Evolutionary conservation across 53 echinoderm and acorn worm genomes (phyloP).

Genomic region (Echinarachnius parma): DNA sequence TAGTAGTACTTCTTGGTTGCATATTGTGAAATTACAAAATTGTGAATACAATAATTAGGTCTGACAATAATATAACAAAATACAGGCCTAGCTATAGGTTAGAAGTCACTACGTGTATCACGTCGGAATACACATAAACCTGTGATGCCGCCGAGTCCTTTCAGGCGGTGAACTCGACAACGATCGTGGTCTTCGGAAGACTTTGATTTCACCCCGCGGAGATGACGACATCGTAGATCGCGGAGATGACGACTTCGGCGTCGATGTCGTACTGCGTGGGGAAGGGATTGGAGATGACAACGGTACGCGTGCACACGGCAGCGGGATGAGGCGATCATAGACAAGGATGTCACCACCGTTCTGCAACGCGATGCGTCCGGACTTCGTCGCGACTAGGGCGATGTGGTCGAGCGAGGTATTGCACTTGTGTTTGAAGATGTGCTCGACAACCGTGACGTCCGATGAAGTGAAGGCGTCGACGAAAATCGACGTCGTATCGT

Average conservation of each 20-base stretch:
- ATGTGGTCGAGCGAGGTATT: slow-evolving; percentile 16
- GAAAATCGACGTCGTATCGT: slow-evolving; percentile 10
- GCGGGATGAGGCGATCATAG: slow-evolving; percentile 36
- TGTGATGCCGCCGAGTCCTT: too few relatives aligned
- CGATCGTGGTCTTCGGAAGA: too few relatives aligned
- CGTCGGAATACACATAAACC: slow-evolving; percentile 41
- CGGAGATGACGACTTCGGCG: slow-evolving; percentile 19
- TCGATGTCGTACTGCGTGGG: neutral
- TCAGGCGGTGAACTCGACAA: too few relatives aligned
- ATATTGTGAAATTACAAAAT: too few relatives aligned
- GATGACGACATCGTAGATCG: too few relatives aligned
- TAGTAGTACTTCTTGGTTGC: too few relatives aligned
- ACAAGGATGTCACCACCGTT: slow-evolving; percentile 17
- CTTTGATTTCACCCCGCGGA: too few relatives aligned
- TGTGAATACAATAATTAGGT: too few relatives aligned
- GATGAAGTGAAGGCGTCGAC: slow-evolving; percentile 24
- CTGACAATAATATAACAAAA: too few relatives aligned
- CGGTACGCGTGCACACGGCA: too few relatives aligned
- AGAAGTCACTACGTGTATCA: too few relatives aligned
- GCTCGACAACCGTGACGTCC: slow-evolving; percentile 14
- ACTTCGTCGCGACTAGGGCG: slow-evolving; percentile 23
- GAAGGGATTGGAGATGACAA: neutral
- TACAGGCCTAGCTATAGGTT: too few relatives aligned
- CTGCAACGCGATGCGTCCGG: slow-evolving; percentile 16
- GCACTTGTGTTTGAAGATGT: slow-evolving; percentile 12